These are phyloP conservation scores for Sparus aurata DNA, from an alignment of 2,797 vertebrate species.

Conservation along the genomic window DNA sequence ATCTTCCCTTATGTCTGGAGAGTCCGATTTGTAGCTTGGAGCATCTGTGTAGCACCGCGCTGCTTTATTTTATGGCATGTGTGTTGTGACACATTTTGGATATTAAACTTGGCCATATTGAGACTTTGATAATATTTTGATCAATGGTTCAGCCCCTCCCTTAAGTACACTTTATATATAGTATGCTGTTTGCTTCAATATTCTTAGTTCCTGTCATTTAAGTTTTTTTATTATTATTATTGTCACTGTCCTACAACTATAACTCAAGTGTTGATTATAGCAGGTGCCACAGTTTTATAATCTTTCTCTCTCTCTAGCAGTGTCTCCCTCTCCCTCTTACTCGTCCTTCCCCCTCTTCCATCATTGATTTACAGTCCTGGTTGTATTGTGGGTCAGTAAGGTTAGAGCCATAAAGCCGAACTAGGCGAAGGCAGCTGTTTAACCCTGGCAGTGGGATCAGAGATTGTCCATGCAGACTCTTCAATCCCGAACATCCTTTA, in stretches of 20 bases:
- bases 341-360: slow-evolving; percentile 9
- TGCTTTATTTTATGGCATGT: no score
- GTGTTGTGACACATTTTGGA: no score
- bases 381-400: slow-evolving; percentile 27
- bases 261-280: neutral
- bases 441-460: slow-evolving; percentile 46
- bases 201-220: slow-evolving; percentile 6
- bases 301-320: neutral
- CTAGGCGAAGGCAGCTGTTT: slow-evolving; percentile 51
- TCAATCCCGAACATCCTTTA: slow-evolving; percentile 8
- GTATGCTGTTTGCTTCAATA: neutral
- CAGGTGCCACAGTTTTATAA: neutral
- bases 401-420: slow-evolving; percentile 44
- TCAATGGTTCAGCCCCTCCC: no score
- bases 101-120: no score
- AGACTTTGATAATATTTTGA: no score
- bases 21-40: no score
- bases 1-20: no score
- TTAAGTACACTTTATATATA: neutral
- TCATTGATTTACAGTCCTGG: slow-evolving; percentile 44
- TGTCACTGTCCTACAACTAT: neutral
- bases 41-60: no score
- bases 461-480: slow-evolving; percentile 27
- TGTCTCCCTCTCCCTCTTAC: neutral
- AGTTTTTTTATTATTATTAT: neutral